A percentile compares a stretch with the other conserved stretches of the same genome.
phyloP scores from a whole-genome alignment of 2,888 invertebrate species.

The Zele albiditarsus region DNA sequence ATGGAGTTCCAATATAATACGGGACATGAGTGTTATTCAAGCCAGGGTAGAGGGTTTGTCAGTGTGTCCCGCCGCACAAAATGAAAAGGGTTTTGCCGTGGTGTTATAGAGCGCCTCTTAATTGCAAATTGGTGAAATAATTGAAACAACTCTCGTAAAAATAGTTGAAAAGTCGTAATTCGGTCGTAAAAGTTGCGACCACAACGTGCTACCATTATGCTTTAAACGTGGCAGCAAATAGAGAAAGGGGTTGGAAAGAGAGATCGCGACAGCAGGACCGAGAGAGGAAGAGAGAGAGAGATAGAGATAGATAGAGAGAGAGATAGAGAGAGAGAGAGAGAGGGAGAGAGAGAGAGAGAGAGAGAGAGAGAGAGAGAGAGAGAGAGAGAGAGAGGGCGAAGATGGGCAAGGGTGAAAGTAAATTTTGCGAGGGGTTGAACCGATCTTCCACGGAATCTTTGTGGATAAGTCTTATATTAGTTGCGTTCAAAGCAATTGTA shows the following conservation, averaged over 20 bases:
- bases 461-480: slow-evolving; percentile 59
- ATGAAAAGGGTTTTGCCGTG: slow-evolving; percentile 46
- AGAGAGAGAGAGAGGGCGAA: not conserved
- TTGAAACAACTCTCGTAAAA: slow-evolving; percentile 73
- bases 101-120: slow-evolving; percentile 62
- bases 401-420: slow-evolving; percentile 24
- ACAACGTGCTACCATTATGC: slow-evolving; percentile 64
- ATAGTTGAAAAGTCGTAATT: slow-evolving; percentile 72
- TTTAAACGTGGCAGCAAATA: slow-evolving; percentile 46
- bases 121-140: slow-evolving; percentile 73
- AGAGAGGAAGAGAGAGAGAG: slow-evolving; percentile 8
- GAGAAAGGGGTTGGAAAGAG: slow-evolving; percentile 1
- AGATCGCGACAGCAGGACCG: slow-evolving; percentile 1
- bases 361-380: slow-evolving; percentile 8
- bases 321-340: slow-evolving; percentile 13
- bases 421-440: not conserved
- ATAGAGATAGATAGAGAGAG: not conserved
- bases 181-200: slow-evolving; percentile 69
- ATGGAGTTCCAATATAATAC: slow-evolving; percentile 58
- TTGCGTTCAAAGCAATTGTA: slow-evolving; percentile 53
- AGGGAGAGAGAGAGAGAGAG: not conserved
- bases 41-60: slow-evolving; percentile 33
- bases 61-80: slow-evolving; percentile 26
- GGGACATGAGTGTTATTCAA: slow-evolving; percentile 44
- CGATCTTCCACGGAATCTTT: slow-evolving; percentile 51